Percentiles rank a stretch among this genome's conserved stretches.
phyloP scores from a whole-genome alignment of 2,797 vertebrate genomes.

The Brachyalestes nurse region DNA sequence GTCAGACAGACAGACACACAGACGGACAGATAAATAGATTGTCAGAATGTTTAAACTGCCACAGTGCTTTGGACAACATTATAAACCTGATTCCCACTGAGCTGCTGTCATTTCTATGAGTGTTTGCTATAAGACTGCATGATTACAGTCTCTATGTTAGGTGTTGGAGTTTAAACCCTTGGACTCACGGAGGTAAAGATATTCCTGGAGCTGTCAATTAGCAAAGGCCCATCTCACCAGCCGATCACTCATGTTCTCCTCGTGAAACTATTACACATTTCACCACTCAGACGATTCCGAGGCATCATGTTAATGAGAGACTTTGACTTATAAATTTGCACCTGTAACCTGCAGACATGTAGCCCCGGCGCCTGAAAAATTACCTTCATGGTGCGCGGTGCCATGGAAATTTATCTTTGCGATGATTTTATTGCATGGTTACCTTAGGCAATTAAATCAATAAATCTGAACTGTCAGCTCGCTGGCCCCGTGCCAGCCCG shows the following conservation, averaged over 20 bases:
- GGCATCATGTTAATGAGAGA: constrained; percentile 74
- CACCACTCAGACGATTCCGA: constrained; percentile 53
- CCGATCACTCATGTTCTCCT: constrained; percentile 45
- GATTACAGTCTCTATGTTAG: constrained; percentile 14
- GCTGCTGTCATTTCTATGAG: constrained; percentile 27
- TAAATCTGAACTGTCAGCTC: constrained; percentile 93
- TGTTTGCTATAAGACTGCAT: background rate
- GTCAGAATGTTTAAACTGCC: background rate
- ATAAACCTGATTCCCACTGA: background rate
- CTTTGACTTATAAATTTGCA: constrained; percentile 86
- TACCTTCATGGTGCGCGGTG: constrained; percentile 79
- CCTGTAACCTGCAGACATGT: constrained; percentile 87
- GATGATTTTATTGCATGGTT: constrained; percentile 97
- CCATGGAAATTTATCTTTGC: constrained; percentile 90
- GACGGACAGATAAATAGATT: background rate
- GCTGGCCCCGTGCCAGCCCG: constrained; percentile 81
- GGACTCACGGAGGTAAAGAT: constrained; percentile 19
- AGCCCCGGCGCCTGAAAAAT: constrained; percentile 88
- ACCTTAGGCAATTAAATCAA: constrained; percentile 96
- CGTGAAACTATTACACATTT: constrained; percentile 53
- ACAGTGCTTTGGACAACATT: background rate
- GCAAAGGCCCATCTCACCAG: constrained; percentile 36
- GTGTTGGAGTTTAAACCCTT: background rate
- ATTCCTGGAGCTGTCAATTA: constrained; percentile 52
- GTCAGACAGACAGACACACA: background rate